Evolutionary conservation across 2,888 invertebrate genomes (phyloP).

Genomic region (Tanypteryx hageni): DNA sequence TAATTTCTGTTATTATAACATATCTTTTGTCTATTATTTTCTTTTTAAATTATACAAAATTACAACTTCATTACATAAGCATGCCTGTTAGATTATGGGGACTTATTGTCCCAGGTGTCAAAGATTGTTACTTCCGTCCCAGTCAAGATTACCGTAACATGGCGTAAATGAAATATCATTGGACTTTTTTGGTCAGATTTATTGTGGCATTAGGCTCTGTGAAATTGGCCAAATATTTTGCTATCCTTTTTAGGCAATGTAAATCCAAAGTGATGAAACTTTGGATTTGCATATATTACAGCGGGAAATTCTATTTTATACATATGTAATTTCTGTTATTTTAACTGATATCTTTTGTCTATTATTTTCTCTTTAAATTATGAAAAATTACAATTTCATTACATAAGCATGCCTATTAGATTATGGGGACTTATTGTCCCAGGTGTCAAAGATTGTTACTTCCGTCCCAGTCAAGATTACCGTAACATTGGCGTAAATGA

Average conservation of each 20-base stretch:
- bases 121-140: constrained; percentile 27
- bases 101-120: neutral
- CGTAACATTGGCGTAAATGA: neutral
- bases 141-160: neutral
- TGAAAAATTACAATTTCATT: neutral
- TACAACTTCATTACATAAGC: neutral
- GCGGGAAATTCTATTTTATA: neutral
- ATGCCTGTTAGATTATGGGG: neutral
- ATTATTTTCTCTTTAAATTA: neutral
- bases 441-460: neutral
- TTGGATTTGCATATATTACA: neutral
- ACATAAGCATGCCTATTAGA: neutral
- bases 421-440: neutral
- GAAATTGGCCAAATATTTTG: constrained; percentile 40
- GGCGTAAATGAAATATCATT: neutral
- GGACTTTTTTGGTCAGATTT: neutral
- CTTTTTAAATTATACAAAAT: neutral
- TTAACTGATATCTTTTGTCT: neutral
- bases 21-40: neutral
- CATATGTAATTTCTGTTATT: neutral
- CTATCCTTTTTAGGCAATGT: constrained; percentile 37
- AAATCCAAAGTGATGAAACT: neutral
- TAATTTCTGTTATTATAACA: neutral
- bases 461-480: constrained; percentile 24
- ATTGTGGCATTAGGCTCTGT: neutral